phyloP scores from a whole-genome alignment of 1,140 invertebrate species.

The Halictus rubicundus region DNA sequence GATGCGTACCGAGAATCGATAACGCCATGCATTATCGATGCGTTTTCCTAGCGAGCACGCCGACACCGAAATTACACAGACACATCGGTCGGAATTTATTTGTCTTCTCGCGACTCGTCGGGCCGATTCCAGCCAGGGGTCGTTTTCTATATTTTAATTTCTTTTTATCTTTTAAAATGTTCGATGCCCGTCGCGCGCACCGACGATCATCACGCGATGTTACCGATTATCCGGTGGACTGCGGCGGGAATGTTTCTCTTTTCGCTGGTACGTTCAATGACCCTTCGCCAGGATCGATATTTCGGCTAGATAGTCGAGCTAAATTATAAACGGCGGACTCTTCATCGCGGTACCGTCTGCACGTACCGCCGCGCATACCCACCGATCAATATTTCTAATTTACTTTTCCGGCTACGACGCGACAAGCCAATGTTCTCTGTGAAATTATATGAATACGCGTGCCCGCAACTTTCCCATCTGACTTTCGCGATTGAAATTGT shows the following conservation, averaged over 20 bases:
- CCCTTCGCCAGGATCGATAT: constrained; percentile 48
- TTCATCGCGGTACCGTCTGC: constrained; percentile 41
- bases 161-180: no score
- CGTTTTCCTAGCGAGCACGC: not conserved
- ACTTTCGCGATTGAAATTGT: no score
- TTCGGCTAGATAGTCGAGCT: constrained; percentile 48
- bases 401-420: constrained; percentile 18
- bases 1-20: constrained; percentile 49
- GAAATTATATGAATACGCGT: no score
- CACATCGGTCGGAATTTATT: no score
- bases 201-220: not conserved
- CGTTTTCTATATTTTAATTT: no score
- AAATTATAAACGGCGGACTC: constrained; percentile 50
- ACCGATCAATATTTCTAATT: constrained; percentile 52
- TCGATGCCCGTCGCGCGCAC: no score
- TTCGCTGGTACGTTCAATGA: constrained; percentile 39
- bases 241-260: constrained; percentile 18
- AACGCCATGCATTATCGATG: constrained; percentile 49
- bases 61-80: no score
- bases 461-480: no score
- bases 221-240: constrained; percentile 9
- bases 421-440: no score
- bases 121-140: no score
- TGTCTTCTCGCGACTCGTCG: no score
- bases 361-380: constrained; percentile 26